A percentile compares a stretch with the other conserved stretches of the same genome.
These are phyloP conservation scores for Cyaniris semiargus DNA, from an alignment of 2,888 invertebrate genomes.

Conservation along the genomic window DNA sequence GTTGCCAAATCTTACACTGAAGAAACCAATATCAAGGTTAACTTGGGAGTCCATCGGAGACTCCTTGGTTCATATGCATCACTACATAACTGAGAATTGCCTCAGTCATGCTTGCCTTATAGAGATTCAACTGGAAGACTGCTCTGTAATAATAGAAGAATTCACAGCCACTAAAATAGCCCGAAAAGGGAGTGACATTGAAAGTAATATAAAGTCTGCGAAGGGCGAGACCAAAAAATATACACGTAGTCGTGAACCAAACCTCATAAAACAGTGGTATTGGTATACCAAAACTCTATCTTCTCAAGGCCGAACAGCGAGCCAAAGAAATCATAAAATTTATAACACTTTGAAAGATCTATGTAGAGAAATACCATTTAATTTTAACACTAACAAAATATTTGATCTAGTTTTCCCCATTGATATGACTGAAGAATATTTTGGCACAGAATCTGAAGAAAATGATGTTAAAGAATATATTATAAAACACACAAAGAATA, in stretches of 20 bases:
- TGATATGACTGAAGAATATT: slow-evolving; percentile 70
- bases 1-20: slow-evolving; percentile 79
- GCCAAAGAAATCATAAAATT: slow-evolving; percentile 1
- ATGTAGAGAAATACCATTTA: slow-evolving; percentile 79
- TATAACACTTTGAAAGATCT: slow-evolving; percentile 3
- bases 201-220: slow-evolving; percentile 51
- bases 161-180: slow-evolving; percentile 62
- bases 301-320: slow-evolving; percentile 64
- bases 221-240: slow-evolving; percentile 67
- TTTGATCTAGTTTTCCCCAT: not conserved
- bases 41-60: slow-evolving; percentile 85
- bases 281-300: slow-evolving; percentile 84
- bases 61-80: slow-evolving; percentile 83
- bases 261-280: slow-evolving; percentile 87
- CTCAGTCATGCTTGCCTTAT: slow-evolving; percentile 78
- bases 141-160: slow-evolving; percentile 60
- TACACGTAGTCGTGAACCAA: slow-evolving; percentile 85
- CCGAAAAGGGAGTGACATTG: slow-evolving; percentile 48
- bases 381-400: not conserved
- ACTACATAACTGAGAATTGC: slow-evolving; percentile 81
- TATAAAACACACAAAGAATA: slow-evolving; percentile 77
- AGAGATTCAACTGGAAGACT: slow-evolving; percentile 60
- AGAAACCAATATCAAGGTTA: slow-evolving; percentile 79
- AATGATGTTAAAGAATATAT: slow-evolving; percentile 84
- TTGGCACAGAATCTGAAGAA: slow-evolving; percentile 83